Evolutionary conservation across 2,113 vertebrate genomes (phyloP).

Genomic region (Nestor notabilis): DNA sequence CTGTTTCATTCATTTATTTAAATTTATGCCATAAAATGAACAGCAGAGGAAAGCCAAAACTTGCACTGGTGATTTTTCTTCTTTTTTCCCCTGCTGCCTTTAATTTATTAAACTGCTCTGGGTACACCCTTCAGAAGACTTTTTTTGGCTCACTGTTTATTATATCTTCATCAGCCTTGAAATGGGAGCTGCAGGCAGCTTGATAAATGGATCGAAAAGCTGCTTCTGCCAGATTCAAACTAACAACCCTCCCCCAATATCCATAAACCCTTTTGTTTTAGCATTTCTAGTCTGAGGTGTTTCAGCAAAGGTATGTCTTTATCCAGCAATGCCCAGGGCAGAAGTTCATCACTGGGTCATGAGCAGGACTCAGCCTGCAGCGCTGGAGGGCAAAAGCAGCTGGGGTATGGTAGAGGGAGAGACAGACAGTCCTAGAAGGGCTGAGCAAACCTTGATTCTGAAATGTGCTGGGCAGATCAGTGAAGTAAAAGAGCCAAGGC

Average conservation of each 20-base stretch:
- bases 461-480: not conserved
- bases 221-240: not conserved
- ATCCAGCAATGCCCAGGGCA: not conserved
- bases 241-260: not conserved
- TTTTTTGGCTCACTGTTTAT: not conserved
- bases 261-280: not conserved
- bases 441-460: not conserved
- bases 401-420: not conserved
- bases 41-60: not conserved
- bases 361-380: not conserved
- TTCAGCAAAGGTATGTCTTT: not conserved
- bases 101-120: conserved; percentile 29
- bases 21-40: conserved; percentile 2
- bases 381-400: not conserved
- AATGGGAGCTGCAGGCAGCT: conserved; percentile 14
- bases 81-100: not conserved
- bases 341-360: not conserved
- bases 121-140: not conserved
- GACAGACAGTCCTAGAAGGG: not conserved
- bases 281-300: not conserved
- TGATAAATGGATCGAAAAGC: conserved; percentile 41
- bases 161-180: conserved; percentile 28
- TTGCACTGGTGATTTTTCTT: not conserved
- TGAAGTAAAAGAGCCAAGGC: not conserved
- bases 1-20: conserved; percentile 6